Conservation (phyloP, 2,888 invertebrate genomes). For the Philopedon plagiatum region DNA sequence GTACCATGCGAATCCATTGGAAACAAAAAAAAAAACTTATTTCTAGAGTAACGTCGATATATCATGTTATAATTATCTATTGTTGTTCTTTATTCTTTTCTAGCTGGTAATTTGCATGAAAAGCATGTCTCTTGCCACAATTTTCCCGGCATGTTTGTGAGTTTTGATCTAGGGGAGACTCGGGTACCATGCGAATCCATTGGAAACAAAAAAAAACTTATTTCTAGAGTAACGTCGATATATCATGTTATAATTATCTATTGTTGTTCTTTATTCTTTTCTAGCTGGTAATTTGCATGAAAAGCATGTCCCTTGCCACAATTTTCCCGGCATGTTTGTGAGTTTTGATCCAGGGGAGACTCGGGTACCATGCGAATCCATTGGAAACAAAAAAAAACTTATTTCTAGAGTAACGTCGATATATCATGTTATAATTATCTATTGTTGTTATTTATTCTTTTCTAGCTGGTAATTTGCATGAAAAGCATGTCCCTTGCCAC, state of each 20-base stretch:
- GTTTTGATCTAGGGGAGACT: not conserved
- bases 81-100: slow-evolving; percentile 9
- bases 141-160: slow-evolving; percentile 7
- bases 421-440: too few relatives aligned
- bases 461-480: slow-evolving; percentile 18
- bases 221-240: too few relatives aligned
- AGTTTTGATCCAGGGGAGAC: not conserved
- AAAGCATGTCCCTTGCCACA: slow-evolving; percentile 16
- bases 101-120: slow-evolving; percentile 17
- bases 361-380: too few relatives aligned
- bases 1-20: too few relatives aligned
- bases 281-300: slow-evolving; percentile 17
- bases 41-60: too few relatives aligned
- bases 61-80: too few relatives aligned
- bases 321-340: slow-evolving; percentile 8
- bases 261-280: slow-evolving; percentile 11
- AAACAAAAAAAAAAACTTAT: not conserved
- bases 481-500: slow-evolving; percentile 14
- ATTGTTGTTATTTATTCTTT: slow-evolving; percentile 11
- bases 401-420: too few relatives aligned
- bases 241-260: too few relatives aligned
- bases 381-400: too few relatives aligned
- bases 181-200: too few relatives aligned
- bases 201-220: not conserved
- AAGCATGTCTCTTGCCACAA: slow-evolving; percentile 15